Base-by-base conservation (phyloP, 2,797 vertebrate genomes). In the Artibeus jamaicensis region DNA sequence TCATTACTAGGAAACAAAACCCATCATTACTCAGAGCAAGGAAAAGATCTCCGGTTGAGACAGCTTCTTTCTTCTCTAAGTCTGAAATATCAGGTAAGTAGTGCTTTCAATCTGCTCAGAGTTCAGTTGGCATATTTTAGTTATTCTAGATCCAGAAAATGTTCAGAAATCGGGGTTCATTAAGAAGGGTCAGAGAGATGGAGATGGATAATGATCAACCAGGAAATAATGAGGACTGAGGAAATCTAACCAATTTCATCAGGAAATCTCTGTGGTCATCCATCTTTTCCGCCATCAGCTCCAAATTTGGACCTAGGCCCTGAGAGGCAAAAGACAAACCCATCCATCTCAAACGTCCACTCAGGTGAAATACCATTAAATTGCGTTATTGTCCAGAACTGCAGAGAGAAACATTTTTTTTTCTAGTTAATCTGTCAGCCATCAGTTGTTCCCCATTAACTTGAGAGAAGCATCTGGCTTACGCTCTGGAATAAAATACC, bases 211-310 rank as follows among this genome's bases (percentile, higher is more conserved):
- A 32, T 0, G 4, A 71, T 22, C 74, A 84, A 7, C 24, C 37
- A 93, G 46, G 92, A 95, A 89, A 81, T 88, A 76, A 88, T 70
- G 53, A 89, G 55, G 70, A 86, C 1, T 14, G 32, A 83, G 53
- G 50, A 95, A 95, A 91, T 42, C 57, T 42, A 91, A 90, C 85
- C 82, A 86, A 24, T 39, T 73, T 83, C 85, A 92, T 91, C 92
- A 53, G 74, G 82, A 91, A 76, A 96, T 86, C 88, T 95, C 94
- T 19, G 4, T 76, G 74, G 57, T 48, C 70, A 94, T 91, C 77
- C 77, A 42, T 93, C 93, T 96, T 84, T 93, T 67, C 88, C n/a
- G 3, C 50, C 57, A 86, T 76, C 86, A 77, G 89, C 94, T 96
- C 83, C 91, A 96, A 86, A 96, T 79, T 37, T 88, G 96, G 88